These are phyloP conservation scores for Dromococcyx pavoninus DNA, from an alignment of 2,797 vertebrate genomes.

Conservation along the genomic window DNA sequence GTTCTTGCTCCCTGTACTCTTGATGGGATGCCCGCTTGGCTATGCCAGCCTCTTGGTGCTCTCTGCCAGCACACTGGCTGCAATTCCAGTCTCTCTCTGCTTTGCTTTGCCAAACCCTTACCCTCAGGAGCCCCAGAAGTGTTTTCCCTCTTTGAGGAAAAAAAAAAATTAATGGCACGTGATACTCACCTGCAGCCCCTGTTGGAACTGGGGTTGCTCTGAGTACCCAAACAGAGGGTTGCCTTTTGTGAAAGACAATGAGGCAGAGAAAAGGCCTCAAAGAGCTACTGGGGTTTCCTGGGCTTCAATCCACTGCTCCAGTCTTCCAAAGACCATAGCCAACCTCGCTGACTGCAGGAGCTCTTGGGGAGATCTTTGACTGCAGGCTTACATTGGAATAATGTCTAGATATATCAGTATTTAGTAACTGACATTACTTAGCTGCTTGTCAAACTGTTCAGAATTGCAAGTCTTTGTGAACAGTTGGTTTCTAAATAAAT, in stretches of 20 bases:
- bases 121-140: background rate
- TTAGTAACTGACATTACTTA: background rate
- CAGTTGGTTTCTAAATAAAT: slow-evolving; percentile 11
- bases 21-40: accelerated
- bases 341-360: background rate
- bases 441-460: background rate
- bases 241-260: background rate
- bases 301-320: background rate
- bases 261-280: background rate
- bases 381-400: background rate
- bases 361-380: background rate
- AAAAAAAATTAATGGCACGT: background rate
- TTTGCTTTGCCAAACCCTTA: background rate
- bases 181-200: background rate
- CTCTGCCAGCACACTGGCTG: background rate
- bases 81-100: background rate
- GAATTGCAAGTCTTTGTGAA: background rate
- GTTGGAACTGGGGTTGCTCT: background rate
- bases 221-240: background rate
- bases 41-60: background rate
- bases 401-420: background rate
- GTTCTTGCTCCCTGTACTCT: background rate
- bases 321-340: background rate
- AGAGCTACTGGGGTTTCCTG: background rate
- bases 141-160: background rate